Evolutionary conservation across 2,888 invertebrate species (phyloP), one percentile per base, ranked within the genome.

Genomic region (Hydrotaea cyrtoneurina): DNA sequence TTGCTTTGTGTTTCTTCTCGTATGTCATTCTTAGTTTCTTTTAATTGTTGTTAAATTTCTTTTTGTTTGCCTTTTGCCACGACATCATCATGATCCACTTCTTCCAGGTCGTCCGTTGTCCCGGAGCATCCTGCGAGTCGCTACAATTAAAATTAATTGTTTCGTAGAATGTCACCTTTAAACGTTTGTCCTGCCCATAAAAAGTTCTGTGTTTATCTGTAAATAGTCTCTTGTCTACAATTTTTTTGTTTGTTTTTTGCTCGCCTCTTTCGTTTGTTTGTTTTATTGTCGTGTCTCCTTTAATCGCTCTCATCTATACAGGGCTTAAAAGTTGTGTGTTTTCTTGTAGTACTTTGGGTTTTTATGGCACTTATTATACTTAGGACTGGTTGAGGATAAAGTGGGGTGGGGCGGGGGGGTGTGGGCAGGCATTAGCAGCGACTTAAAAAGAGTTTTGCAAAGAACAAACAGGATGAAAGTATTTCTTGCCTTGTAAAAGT

Each of bases 121-220:
- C 46, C 78, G 31, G 57, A 59, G 39, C 36, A 66, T 64, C 55
- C 66, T 66, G 72, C 59, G n/a, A n/a, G 59, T 55, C 72, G 31
- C 46, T 31, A n/a, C 75, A 69, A 83, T 83, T 80, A 78, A 75
- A 69, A 43, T 43, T 83, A 80, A 83, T 74, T 75, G 78, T 57
- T 74, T 43, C 69, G 31, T 76, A 75, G 72, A 75, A 80, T 71
- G 75, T 71, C 71, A 43, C 59, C 72, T 73, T 50, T 55, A 78
- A 84, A 75, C 71, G 15, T 23, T 31, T 69, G 72, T 76, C 78
- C 78, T 71, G 31, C 7, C 31, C 31, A 78, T 69, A 50, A 50
- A 55, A 50, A 83, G 75, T 66, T 57, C 75, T 23, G 39, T 74
- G 75, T 72, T 84, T 84, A 78, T 81, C 75, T 78, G 75, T 59